These are phyloP conservation scores for Petrolisthes cinctipes DNA, from an alignment of 2,888 invertebrate genomes.

Conservation along the genomic window DNA sequence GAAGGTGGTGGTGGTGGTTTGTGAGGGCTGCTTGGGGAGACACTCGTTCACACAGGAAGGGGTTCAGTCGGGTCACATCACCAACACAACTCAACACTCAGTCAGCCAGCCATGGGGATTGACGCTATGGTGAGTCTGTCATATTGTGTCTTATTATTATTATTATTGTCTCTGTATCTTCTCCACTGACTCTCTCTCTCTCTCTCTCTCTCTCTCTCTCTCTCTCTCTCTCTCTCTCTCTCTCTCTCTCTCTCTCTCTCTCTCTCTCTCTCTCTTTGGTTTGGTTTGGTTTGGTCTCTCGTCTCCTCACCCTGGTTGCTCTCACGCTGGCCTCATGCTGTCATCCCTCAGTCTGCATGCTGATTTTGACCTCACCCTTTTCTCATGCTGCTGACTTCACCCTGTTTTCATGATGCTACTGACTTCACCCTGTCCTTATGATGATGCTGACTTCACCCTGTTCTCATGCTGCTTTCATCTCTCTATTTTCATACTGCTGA, in stretches of 20 bases:
- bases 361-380: too few relatives aligned
- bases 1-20: not conserved
- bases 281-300: not conserved
- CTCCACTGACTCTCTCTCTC: conserved; percentile 6
- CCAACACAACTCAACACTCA: not conserved
- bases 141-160: not conserved
- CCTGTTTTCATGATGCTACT: too few relatives aligned
- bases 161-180: not conserved
- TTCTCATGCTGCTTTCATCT: not conserved
- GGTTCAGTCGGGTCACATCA: too few relatives aligned
- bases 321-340: not conserved
- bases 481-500: not conserved
- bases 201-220: conserved; percentile 23
- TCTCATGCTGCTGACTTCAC: too few relatives aligned
- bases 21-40: not conserved
- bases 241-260: conserved; percentile 26
- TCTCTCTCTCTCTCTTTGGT: not conserved
- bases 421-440: too few relatives aligned
- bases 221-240: conserved; percentile 18
- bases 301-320: too few relatives aligned
- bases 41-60: too few relatives aligned
- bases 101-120: conserved; percentile 27
- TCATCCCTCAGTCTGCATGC: too few relatives aligned
- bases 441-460: not conserved
- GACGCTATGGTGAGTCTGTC: conserved; percentile 38